Evolutionary conservation across 2,113 vertebrate species (phyloP).

Genomic region (Epinephelus cyanopodus): DNA sequence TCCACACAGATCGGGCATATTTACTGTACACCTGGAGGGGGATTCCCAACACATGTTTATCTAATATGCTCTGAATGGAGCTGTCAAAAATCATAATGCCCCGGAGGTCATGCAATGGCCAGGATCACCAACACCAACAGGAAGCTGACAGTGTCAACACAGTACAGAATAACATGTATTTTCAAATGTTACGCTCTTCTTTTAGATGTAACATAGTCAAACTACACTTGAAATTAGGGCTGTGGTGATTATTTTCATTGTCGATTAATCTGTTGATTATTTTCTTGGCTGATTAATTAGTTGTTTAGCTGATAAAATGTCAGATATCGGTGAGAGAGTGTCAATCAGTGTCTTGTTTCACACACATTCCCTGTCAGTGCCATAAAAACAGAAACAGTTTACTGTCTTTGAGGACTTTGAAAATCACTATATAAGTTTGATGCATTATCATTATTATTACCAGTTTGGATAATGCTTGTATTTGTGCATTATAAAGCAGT

Average conservation of each 20-base stretch:
- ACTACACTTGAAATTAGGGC: background rate
- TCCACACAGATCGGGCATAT: constrained; percentile 35
- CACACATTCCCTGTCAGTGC: background rate
- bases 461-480: background rate
- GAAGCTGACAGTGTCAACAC: background rate
- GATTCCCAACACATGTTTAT: constrained; percentile 34
- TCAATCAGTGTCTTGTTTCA: no score
- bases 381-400: background rate
- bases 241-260: no score
- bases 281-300: no score
- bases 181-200: background rate
- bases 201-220: background rate
- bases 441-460: no score
- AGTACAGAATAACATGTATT: background rate
- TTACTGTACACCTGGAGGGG: constrained; percentile 51
- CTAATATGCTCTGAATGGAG: constrained; percentile 2
- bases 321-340: no score
- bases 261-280: no score
- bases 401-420: no score
- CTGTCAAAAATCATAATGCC: constrained; percentile 6
- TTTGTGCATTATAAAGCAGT: constrained; percentile 6
- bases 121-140: constrained; percentile 9
- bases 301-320: no score
- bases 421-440: no score
- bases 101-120: constrained; percentile 11